Percentiles rank a stretch among this genome's conserved stretches.
phyloP scores from a whole-genome alignment of 2,113 vertebrate species.

The Pygathrix nemaeus region DNA sequence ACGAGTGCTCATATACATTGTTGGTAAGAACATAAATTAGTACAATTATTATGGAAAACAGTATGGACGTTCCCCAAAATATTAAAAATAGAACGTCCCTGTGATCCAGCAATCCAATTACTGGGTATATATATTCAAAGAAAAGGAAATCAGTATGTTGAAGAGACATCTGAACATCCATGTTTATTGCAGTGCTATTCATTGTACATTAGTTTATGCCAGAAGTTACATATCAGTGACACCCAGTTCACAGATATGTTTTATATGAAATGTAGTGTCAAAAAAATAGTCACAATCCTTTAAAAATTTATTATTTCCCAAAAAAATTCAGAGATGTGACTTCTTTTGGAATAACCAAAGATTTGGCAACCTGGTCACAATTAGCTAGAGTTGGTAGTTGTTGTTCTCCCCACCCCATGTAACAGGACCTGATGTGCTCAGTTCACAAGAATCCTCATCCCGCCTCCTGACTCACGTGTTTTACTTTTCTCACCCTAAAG shows the following conservation, averaged over 20 bases:
- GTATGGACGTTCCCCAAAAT: background rate
- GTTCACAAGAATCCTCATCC: background rate
- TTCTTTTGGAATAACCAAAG: conserved; percentile 15
- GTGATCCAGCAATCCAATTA: background rate
- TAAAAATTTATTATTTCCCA: background rate
- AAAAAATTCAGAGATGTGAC: background rate
- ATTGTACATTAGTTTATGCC: background rate
- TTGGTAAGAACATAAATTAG: background rate
- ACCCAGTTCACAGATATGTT: background rate
- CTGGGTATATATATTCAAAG: background rate
- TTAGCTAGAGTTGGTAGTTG: background rate
- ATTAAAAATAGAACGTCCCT: background rate
- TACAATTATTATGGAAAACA: background rate
- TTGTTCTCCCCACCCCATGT: background rate
- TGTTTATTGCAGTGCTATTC: background rate
- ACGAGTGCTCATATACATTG: background rate
- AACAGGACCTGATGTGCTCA: background rate
- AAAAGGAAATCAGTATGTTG: background rate
- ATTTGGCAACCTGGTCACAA: background rate
- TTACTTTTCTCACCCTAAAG: background rate
- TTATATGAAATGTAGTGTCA: background rate
- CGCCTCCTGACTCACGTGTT: background rate
- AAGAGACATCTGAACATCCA: background rate
- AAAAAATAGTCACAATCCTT: background rate
- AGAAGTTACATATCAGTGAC: background rate